A percentile compares a stretch with the other conserved stretches of the same genome.
phyloP scores from a whole-genome alignment of 2,113 vertebrate genomes.

The Riparia riparia region DNA sequence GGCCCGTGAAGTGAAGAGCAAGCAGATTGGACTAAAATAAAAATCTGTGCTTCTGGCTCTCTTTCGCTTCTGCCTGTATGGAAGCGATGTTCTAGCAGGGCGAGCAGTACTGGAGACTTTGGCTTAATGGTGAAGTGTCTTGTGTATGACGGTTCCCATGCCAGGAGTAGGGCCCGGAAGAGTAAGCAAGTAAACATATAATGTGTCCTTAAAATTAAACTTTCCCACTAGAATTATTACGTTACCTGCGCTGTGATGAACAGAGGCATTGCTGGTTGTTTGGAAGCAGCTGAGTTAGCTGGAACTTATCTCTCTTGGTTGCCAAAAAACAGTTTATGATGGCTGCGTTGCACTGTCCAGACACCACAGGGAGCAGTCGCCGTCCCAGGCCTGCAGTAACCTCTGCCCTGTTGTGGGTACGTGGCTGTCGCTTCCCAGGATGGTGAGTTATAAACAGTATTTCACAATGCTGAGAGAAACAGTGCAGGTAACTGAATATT shows the following conservation, averaged over 20 bases:
- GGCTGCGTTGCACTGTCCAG: accelerated
- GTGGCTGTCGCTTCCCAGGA: background rate
- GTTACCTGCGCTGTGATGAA: accelerated
- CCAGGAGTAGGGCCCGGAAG: accelerated
- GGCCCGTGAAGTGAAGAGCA: accelerated
- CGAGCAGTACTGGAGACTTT: background rate
- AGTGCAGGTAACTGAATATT: background rate
- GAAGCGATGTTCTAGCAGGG: no score
- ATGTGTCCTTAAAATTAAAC: background rate
- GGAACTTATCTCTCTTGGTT: accelerated
- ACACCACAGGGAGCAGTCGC: background rate
- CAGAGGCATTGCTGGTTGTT: background rate
- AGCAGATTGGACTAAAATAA: background rate
- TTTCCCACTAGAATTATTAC: background rate
- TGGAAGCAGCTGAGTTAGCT: background rate
- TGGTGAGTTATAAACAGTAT: background rate
- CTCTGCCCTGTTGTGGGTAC: background rate
- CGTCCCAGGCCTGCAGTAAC: background rate
- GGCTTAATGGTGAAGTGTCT: background rate
- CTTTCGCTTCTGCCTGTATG: background rate
- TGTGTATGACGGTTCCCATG: accelerated
- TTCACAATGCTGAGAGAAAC: background rate
- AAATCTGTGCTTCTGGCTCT: accelerated
- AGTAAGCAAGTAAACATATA: background rate
- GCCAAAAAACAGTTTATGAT: background rate